Conservation (phyloP, 2,888 invertebrate species). For the Eupithecia centaureata region DNA sequence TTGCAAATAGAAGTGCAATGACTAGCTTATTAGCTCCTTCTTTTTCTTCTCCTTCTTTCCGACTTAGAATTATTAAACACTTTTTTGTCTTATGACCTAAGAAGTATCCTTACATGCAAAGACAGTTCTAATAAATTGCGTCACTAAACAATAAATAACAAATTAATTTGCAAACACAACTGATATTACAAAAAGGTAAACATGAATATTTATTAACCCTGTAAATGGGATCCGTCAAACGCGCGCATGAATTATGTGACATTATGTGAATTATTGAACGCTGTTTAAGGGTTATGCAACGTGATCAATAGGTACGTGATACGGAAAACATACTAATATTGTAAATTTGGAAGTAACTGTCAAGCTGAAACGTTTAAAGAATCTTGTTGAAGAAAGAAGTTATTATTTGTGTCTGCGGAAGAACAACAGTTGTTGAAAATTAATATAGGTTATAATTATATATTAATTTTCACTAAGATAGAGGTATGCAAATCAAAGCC, state of each 20-base stretch:
- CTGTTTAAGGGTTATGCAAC: background rate
- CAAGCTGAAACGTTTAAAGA: background rate
- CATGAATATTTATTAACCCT: slow-evolving; percentile 39
- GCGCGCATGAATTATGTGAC: slow-evolving; percentile 44
- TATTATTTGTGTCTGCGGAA: background rate
- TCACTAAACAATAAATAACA: slow-evolving; percentile 6
- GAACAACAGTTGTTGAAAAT: background rate
- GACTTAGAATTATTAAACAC: background rate
- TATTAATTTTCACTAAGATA: no score
- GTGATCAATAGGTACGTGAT: background rate
- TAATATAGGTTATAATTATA: no score
- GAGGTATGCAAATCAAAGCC: no score
- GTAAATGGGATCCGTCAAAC: slow-evolving; percentile 43
- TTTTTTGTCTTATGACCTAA: background rate
- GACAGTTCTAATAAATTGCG: background rate
- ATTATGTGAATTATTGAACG: slow-evolving; percentile 42
- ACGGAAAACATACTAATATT: background rate
- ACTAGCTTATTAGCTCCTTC: no score
- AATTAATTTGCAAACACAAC: slow-evolving; percentile 11
- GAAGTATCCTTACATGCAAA: background rate
- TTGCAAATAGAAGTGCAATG: no score
- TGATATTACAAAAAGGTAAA: slow-evolving; percentile 34
- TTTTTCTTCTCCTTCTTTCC: no score
- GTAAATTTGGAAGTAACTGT: background rate
- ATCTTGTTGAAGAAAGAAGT: background rate